Evolutionary conservation across 2,888 invertebrate genomes (phyloP).

Genomic region (Drymonia ruficornis): DNA sequence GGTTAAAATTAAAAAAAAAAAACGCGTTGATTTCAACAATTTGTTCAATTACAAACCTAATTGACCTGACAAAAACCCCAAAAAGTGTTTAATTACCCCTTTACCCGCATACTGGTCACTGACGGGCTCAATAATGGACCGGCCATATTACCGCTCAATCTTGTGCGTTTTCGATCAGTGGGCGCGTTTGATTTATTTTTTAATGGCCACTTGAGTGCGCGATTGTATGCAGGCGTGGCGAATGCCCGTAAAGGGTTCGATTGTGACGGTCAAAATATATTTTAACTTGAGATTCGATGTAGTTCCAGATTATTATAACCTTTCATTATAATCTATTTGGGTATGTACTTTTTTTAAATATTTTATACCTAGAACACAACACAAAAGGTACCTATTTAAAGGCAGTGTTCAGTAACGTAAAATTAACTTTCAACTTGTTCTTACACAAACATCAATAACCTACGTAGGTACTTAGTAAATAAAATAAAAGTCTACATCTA

Average conservation of each 20-base stretch:
- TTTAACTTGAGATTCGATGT: not conserved
- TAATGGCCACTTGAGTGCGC: conserved; percentile 56
- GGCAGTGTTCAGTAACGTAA: too few relatives aligned
- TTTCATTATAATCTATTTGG: too few relatives aligned
- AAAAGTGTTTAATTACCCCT: conserved; percentile 43
- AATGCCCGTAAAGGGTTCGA: conserved; percentile 49
- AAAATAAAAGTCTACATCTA: too few relatives aligned
- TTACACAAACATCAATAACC: too few relatives aligned
- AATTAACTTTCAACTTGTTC: too few relatives aligned
- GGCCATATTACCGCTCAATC: conserved; percentile 55
- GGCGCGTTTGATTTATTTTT: conserved; percentile 71
- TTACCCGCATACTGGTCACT: conserved; percentile 57
- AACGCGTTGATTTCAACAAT: not conserved
- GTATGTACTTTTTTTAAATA: too few relatives aligned
- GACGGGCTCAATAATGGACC: conserved; percentile 34
- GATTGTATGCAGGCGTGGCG: conserved; percentile 73
- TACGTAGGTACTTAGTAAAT: too few relatives aligned
- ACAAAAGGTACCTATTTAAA: too few relatives aligned
- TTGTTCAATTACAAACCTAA: not conserved
- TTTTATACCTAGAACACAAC: too few relatives aligned
- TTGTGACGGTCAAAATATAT: conserved; percentile 6
- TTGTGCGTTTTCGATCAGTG: conserved; percentile 45
- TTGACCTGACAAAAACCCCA: conserved; percentile 10
- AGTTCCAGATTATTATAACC: not conserved
- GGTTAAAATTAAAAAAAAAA: too few relatives aligned